A percentile compares a stretch with the other conserved stretches of the same genome.
Evolutionary conservation across 2,113 vertebrate species (phyloP).

Genomic region (Chiloscyllium plagiosum): DNA sequence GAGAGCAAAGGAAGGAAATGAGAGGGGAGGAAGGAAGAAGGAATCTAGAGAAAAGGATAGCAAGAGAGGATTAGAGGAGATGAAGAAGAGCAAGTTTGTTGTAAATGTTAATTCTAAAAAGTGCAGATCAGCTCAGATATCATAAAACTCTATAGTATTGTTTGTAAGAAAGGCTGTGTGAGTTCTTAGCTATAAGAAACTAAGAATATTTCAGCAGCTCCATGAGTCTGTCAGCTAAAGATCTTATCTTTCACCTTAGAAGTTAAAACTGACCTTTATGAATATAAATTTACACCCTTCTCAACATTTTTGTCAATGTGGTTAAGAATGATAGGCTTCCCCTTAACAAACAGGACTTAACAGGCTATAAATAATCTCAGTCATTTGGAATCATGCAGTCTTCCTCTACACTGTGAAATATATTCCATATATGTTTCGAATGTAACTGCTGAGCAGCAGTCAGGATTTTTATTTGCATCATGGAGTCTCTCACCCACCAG

Average conservation of each 20-base stretch:
- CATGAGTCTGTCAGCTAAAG: neutral
- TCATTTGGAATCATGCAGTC: neutral
- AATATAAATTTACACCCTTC: slow-evolving; percentile 1
- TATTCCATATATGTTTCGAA: neutral
- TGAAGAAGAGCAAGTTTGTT: neutral
- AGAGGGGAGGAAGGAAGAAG: neutral
- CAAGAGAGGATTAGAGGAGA: neutral
- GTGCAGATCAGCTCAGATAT: neutral
- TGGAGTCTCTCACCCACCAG: neutral
- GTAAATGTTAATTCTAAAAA: neutral
- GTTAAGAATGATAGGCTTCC: neutral
- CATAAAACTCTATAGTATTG: neutral
- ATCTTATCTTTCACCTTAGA: neutral
- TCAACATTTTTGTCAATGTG: neutral
- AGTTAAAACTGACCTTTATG: slow-evolving; percentile 14
- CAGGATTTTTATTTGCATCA: neutral
- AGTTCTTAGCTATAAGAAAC: neutral
- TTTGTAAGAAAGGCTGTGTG: neutral
- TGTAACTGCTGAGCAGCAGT: neutral
- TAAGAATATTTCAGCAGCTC: neutral
- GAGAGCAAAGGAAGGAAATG: neutral
- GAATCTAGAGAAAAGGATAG: neutral
- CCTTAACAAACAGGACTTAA: neutral
- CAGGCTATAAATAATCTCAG: neutral
- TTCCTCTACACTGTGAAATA: neutral